phyloP scores from a whole-genome alignment of 2,113 vertebrate species.

The Tragelaphus buxtoni region DNA sequence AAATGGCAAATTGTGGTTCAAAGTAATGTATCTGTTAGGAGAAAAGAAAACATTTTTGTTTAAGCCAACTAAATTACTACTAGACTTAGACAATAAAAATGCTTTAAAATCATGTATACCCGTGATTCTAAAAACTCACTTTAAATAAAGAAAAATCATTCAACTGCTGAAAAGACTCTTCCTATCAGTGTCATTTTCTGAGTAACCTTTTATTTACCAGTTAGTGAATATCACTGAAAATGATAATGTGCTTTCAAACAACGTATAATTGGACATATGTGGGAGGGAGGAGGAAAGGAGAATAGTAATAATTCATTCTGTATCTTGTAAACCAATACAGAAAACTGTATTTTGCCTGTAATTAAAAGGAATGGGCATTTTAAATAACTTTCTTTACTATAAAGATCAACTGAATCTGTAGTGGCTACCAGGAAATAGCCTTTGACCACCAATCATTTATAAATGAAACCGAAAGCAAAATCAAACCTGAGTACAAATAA shows the following conservation, averaged over 20 bases:
- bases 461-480: constrained; percentile 58
- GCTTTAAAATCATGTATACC: background rate
- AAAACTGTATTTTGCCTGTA: background rate
- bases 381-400: background rate
- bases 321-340: background rate
- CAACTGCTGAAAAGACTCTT: background rate
- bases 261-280: background rate
- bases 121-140: constrained; percentile 26
- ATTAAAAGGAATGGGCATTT: background rate
- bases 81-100: background rate
- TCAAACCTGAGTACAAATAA: background rate
- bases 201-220: constrained; percentile 32
- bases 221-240: constrained; percentile 17
- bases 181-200: background rate
- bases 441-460: background rate
- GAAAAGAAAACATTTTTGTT: constrained; percentile 32
- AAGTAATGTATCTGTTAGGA: background rate
- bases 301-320: constrained; percentile 28
- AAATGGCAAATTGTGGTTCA: constrained; percentile 35
- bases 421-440: background rate
- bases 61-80: constrained; percentile 20
- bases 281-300: background rate
- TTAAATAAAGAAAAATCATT: constrained; percentile 42
- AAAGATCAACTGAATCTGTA: constrained; percentile 25
- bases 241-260: constrained; percentile 5